These are phyloP conservation scores for Ochropleura leucogaster DNA, from an alignment of 2,888 invertebrate species.

Conservation along the genomic window DNA sequence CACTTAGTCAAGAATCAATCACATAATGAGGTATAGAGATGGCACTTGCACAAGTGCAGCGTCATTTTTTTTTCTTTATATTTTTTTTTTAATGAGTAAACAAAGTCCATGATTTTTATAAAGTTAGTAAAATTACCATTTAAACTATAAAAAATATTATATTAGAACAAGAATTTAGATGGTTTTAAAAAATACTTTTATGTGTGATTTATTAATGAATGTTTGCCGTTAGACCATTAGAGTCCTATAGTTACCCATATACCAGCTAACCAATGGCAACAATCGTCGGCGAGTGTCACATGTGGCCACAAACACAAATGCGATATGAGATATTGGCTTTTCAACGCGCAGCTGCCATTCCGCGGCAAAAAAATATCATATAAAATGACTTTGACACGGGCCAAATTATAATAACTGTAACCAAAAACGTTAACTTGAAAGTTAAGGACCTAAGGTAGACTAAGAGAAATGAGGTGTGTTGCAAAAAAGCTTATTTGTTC, in stretches of 20 bases:
- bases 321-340: constrained; percentile 73
- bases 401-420: constrained; percentile 66
- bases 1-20: too few species aligned
- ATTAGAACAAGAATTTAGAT: background rate
- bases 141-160: too few species aligned
- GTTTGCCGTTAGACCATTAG: constrained; percentile 20
- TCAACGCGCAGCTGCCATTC: constrained; percentile 77
- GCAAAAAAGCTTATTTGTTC: background rate
- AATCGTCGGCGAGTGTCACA: constrained; percentile 68
- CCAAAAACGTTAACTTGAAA: constrained; percentile 20
- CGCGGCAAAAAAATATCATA: constrained; percentile 69
- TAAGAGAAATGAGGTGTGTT: background rate
- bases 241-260: constrained; percentile 25
- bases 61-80: too few species aligned
- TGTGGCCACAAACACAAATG: constrained; percentile 79
- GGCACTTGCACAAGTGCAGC: too few species aligned
- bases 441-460: background rate
- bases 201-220: background rate
- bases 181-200: background rate
- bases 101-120: background rate
- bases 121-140: background rate
- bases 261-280: constrained; percentile 47
- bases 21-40: too few species aligned
- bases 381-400: constrained; percentile 76
- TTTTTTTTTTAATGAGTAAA: too few species aligned